These are phyloP conservation scores for Pachycephala philippinensis DNA, from an alignment of 2,113 vertebrate genomes.

Conservation along the genomic window DNA sequence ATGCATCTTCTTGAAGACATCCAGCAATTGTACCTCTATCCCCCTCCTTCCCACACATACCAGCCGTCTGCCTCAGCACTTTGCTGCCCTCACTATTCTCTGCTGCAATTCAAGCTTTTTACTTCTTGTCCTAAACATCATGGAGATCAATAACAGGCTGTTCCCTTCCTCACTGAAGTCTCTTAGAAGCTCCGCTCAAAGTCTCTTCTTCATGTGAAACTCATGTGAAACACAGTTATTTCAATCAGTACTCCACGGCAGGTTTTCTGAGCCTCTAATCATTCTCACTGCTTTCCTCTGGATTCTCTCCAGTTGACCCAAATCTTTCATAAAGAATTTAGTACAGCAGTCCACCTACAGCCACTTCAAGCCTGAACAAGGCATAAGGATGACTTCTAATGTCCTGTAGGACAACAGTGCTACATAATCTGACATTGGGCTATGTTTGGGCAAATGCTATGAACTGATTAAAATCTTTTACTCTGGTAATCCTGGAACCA, in stretches of 20 bases:
- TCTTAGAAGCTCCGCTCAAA: neutral
- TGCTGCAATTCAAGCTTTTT: neutral
- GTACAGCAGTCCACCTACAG: neutral
- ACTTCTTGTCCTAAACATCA: neutral
- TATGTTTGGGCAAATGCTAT: neutral
- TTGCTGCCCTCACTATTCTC: neutral
- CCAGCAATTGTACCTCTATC: neutral
- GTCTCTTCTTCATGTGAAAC: neutral
- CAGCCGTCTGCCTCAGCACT: neutral
- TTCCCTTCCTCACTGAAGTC: neutral
- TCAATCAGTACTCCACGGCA: neutral
- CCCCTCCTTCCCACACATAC: neutral
- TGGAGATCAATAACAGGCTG: neutral
- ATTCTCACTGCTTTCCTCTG: neutral
- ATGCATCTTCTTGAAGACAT: neutral
- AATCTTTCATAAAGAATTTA: slow-evolving; percentile 12
- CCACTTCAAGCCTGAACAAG: neutral
- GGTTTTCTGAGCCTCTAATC: neutral
- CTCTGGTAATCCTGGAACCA: neutral
- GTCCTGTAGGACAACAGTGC: neutral
- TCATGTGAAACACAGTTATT: neutral
- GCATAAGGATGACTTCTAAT: neutral
- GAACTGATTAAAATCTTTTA: neutral
- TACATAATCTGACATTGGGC: neutral
- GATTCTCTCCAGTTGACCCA: neutral